Percentiles rank a stretch among this genome's conserved stretches.
Evolutionary conservation across 2,797 vertebrate genomes (phyloP).

Genomic region (Spea hammondii): DNA sequence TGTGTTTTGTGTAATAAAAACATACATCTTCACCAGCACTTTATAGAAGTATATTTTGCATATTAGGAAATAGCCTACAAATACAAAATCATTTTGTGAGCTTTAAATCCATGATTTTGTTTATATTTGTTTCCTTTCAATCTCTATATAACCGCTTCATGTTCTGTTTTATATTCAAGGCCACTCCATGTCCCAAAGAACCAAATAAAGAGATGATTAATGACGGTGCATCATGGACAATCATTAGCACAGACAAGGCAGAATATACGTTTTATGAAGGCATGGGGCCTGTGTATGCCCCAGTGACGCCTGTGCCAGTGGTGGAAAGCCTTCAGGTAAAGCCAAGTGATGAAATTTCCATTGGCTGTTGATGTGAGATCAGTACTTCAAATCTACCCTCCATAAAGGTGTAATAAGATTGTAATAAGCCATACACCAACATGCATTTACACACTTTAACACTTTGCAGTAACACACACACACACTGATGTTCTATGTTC

Average conservation of each 20-base stretch:
- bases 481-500: too few species aligned
- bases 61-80: too few species aligned
- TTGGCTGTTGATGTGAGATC: too few species aligned
- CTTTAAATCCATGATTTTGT: not conserved
- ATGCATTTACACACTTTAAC: too few species aligned
- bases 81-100: not conserved
- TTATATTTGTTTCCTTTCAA: not conserved
- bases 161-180: conserved; percentile 65
- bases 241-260: conserved; percentile 99
- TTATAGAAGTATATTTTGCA: too few species aligned
- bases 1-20: too few species aligned
- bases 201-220: conserved; percentile 99
- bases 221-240: conserved; percentile 98
- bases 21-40: too few species aligned
- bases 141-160: not conserved
- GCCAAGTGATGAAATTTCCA: not conserved
- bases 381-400: too few species aligned
- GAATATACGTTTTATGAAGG: conserved; percentile 99
- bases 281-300: conserved; percentile 94
- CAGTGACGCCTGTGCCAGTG: conserved; percentile 97
- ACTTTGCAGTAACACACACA: too few species aligned
- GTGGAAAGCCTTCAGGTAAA: conserved; percentile 97
- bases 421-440: too few species aligned
- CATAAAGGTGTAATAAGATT: too few species aligned
- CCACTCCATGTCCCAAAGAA: conserved; percentile 99